Evolutionary conservation across 1,140 invertebrate species (phyloP).

Genomic region (Lepidurus packardi): DNA sequence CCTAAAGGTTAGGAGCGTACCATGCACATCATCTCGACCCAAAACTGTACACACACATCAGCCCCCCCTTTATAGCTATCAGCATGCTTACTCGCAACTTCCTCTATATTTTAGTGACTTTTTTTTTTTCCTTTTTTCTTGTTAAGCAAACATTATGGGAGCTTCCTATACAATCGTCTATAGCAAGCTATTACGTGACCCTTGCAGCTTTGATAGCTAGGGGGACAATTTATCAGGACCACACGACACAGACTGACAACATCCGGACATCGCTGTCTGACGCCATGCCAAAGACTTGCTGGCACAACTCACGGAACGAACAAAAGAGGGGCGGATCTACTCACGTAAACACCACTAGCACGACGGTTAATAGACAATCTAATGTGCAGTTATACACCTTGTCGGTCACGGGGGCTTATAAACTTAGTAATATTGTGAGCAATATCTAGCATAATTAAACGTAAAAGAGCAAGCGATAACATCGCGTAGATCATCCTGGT

Average conservation of each 20-base stretch:
- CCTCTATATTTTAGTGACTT: background rate
- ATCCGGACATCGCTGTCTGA: background rate
- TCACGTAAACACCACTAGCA: background rate
- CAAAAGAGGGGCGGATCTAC: background rate
- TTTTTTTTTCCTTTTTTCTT: background rate
- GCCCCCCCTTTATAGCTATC: background rate
- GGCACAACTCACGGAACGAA: background rate
- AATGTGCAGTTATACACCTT: background rate
- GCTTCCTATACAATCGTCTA: background rate
- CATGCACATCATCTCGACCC: background rate
- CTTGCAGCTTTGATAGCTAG: constrained; percentile 3
- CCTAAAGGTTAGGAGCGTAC: background rate
- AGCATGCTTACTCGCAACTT: background rate
- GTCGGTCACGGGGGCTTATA: background rate
- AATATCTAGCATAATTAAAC: background rate
- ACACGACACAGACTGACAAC: background rate
- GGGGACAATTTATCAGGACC: background rate
- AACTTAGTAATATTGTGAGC: background rate
- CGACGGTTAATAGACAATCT: background rate
- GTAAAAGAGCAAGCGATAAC: background rate
- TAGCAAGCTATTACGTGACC: background rate
- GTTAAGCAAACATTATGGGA: background rate
- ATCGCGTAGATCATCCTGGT: background rate
- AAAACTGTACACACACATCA: background rate
- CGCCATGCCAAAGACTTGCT: background rate